Evolutionary conservation across 2,113 vertebrate genomes (phyloP).

Genomic region (Podocnemis expansa): DNA sequence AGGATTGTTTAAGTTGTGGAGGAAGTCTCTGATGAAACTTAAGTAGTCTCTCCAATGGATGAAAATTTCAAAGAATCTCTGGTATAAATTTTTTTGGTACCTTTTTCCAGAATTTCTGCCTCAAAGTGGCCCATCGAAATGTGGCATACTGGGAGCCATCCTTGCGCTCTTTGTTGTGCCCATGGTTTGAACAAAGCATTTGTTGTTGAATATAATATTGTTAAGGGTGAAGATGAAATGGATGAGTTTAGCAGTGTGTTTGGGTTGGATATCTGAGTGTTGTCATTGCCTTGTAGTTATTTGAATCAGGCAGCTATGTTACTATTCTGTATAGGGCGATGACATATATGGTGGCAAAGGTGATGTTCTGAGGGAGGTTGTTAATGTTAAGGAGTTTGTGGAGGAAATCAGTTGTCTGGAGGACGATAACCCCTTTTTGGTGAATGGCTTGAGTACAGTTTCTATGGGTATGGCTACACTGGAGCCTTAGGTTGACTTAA

Average conservation of each 20-base stretch:
- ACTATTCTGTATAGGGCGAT: neutral
- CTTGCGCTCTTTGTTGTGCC: neutral
- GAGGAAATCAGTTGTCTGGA: neutral
- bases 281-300: neutral
- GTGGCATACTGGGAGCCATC: neutral
- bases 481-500: too few relatives aligned
- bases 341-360: neutral
- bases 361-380: neutral
- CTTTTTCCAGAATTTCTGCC: neutral
- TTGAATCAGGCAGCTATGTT: neutral
- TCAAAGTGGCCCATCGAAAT: neutral
- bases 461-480: neutral
- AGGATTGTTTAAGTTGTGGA: neutral
- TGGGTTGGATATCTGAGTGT: neutral
- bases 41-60: neutral
- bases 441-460: neutral
- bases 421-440: neutral
- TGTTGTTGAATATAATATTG: neutral
- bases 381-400: neutral
- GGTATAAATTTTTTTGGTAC: neutral
- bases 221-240: neutral
- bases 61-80: neutral
- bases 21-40: neutral
- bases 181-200: neutral
- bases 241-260: neutral